Evolutionary conservation across 2,113 vertebrate species (phyloP), one percentile per base, ranked within the genome.

Genomic region (Hippocampus abdominalis): DNA sequence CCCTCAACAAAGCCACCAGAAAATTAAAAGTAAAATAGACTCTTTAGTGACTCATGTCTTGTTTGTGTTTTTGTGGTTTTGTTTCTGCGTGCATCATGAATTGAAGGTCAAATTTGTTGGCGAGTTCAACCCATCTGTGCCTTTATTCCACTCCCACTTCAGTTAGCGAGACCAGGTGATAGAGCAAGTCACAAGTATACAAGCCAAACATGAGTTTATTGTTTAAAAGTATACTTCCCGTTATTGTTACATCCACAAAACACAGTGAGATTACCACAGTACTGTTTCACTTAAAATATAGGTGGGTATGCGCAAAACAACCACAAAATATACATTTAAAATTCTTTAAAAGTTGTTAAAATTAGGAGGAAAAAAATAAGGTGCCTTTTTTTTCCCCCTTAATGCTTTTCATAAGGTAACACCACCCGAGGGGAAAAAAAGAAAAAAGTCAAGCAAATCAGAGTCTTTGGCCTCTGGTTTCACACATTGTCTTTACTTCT

Each of bases 381-480:
- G n/a, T 56, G 11, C 25, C 10, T 57, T 25, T 11, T n/a, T 25
- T 59, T 59, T 27, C 16, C 2, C 8, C 7, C 49, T 8, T 51
- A 21, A 51, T 21, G 8, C 2, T 11, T 32, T 32, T 18, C 1
- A 29, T 60, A 32, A 60, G 4, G 23, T 46, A 23, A 64, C n/a
- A 44, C 23, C 25, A 46, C 40, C 63, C 13, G 32, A 36, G 32
- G 32, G 4, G 0, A 6, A 63, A 42, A 63, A 64, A 40, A 48
- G 16, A 64, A 46, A 46, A 48, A 64, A n/a, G 63, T 64, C 60
- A 54, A 18, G 21, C 40, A 32, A 64, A 69, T 72, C 56, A 65
- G 46, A 71, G 27, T 78, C 71, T 87, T 82, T 72, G 72, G 82
- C 76, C 76, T 74, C 65, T 74, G 68, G 25, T 62, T 74, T 71